Conservation (phyloP, 2,113 vertebrate genomes). For the Boleophthalmus pectinirostris region DNA sequence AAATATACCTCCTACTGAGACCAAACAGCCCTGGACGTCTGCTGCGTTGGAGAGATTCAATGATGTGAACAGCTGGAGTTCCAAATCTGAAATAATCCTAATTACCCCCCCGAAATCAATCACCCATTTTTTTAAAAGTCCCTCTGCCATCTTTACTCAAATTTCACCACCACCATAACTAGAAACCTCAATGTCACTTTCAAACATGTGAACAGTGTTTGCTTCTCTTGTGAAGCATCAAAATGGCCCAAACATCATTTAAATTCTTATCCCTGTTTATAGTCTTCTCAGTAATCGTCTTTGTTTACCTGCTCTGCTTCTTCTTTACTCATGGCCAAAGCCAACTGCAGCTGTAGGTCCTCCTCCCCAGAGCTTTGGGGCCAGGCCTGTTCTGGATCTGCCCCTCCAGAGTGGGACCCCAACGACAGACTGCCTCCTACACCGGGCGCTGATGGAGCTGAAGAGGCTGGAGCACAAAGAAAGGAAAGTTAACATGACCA, state of each 20-base stretch:
- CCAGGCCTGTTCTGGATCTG: conserved; percentile 89
- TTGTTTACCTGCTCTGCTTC: conserved; percentile 89
- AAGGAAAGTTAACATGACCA: background rate
- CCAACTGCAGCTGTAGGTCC: conserved; percentile 89
- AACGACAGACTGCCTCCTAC: conserved; percentile 69
- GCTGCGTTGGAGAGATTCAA: too few species aligned
- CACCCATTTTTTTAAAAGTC: too few species aligned
- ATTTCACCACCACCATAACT: too few species aligned
- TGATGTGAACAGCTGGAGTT: too few species aligned
- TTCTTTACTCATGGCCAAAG: conserved; percentile 93
- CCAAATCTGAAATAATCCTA: too few species aligned
- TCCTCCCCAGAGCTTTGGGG: conserved; percentile 92
- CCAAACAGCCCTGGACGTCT: too few species aligned
- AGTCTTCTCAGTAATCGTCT: background rate
- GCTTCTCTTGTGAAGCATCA: background rate
- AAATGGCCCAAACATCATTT: background rate
- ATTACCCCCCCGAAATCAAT: too few species aligned
- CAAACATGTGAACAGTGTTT: background rate
- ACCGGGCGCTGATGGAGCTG: conserved; percentile 79
- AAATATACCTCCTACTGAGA: too few species aligned
- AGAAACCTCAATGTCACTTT: too few species aligned
- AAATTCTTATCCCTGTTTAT: background rate
- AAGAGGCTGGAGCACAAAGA: conserved; percentile 70
- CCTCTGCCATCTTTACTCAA: too few species aligned
- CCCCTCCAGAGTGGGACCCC: conserved; percentile 71